Conservation (phyloP, 2,113 vertebrate genomes). For the Percopsis transmontana region DNA sequence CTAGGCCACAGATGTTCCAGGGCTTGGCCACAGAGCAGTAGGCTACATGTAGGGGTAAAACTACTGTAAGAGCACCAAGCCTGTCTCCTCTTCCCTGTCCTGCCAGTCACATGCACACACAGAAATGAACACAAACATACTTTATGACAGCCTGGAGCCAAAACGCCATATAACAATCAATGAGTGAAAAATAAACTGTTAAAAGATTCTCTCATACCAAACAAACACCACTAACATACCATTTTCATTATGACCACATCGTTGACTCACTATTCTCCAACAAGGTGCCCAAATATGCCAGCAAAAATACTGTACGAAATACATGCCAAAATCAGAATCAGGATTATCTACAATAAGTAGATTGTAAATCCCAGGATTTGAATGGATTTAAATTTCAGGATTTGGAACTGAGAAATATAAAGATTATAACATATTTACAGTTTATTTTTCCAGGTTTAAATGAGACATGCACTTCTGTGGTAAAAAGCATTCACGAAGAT, state of each 20-base stretch:
- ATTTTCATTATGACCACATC: constrained; percentile 8
- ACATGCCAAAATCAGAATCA: background rate
- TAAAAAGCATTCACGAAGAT: background rate
- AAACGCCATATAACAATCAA: background rate
- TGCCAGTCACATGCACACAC: constrained; percentile 23
- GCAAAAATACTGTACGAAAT: background rate
- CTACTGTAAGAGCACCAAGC: background rate
- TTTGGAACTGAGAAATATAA: constrained; percentile 4
- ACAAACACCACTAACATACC: background rate
- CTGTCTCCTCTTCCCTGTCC: constrained; percentile 21
- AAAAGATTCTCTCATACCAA: background rate
- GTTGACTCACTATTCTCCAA: constrained; percentile 1
- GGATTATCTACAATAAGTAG: background rate
- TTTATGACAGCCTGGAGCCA: constrained; percentile 9
- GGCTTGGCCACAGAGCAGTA: constrained; percentile 23
- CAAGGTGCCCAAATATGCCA: constrained; percentile 4
- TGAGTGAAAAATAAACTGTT: background rate
- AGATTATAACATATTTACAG: constrained; percentile 20
- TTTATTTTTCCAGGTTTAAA: constrained; percentile 41
- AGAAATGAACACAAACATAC: constrained; percentile 27
- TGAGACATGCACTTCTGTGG: background rate
- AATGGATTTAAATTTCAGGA: background rate
- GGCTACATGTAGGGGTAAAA: constrained; percentile 7
- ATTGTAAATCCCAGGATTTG: background rate
- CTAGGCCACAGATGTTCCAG: constrained; percentile 22